phyloP scores from a whole-genome alignment of 1,140 invertebrate genomes.

The Planococcus citri region DNA sequence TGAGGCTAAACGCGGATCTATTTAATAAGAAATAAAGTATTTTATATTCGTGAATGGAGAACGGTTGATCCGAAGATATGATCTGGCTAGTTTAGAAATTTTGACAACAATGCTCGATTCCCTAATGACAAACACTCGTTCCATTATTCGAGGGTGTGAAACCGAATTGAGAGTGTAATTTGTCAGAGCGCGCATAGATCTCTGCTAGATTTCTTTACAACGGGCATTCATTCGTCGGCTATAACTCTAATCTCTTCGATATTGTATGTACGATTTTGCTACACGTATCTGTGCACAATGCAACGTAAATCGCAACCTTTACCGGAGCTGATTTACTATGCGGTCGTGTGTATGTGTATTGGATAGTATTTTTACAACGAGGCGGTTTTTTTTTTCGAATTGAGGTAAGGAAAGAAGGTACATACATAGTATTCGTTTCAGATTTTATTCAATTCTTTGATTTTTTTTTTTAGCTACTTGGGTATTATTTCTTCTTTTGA shows the following conservation, averaged over 20 bases:
- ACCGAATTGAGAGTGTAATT: conserved; percentile 6
- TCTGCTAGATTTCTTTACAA: background rate
- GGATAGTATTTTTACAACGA: too few relatives aligned
- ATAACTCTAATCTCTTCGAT: conserved; percentile 2
- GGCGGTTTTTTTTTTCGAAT: too few relatives aligned
- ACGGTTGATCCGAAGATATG: background rate
- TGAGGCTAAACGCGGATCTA: too few relatives aligned
- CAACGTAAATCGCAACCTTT: background rate
- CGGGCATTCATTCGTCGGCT: background rate
- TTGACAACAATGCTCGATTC: conserved; percentile 6
- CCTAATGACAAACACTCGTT: conserved; percentile 6
- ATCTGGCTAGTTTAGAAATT: conserved; percentile 1
- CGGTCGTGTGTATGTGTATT: background rate
- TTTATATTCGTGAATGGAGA: background rate
- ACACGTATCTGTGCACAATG: too few relatives aligned
- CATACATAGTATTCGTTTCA: too few relatives aligned
- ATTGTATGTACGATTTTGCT: background rate
- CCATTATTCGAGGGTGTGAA: conserved; percentile 2
- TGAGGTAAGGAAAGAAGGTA: too few relatives aligned
- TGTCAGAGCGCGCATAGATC: background rate
- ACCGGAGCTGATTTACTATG: background rate
- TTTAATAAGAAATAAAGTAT: background rate
- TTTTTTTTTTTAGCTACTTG: too few relatives aligned
- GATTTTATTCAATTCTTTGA: too few relatives aligned
- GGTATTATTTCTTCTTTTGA: too few relatives aligned